These are phyloP conservation scores for Hemitrygon akajei DNA, from an alignment of 2,797 vertebrate species.

Conservation along the genomic window DNA sequence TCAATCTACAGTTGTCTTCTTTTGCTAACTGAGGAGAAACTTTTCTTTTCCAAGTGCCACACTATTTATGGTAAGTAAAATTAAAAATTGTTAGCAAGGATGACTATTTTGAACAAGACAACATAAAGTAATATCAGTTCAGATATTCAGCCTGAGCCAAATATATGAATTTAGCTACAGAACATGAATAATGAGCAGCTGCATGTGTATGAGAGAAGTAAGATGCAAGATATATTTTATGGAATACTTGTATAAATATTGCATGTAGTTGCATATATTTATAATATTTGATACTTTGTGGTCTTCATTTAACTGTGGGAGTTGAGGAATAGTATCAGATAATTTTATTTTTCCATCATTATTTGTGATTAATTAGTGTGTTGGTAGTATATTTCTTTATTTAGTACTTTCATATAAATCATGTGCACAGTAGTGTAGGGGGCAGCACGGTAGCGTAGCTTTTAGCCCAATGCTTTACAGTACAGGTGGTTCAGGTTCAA, in stretches of 20 bases:
- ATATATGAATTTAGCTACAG: neutral
- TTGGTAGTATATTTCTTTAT: no score
- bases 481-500: no score
- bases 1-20: conserved; percentile 77
- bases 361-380: neutral
- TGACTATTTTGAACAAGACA: neutral
- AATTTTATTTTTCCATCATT: neutral
- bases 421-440: no score
- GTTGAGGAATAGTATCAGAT: neutral
- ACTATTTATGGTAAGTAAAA: conserved; percentile 82
- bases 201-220: neutral
- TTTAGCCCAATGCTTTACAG: no score
- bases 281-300: neutral
- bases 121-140: neutral
- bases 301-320: neutral
- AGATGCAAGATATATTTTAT: neutral
- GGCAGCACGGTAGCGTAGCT: no score
- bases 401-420: no score
- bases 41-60: conserved; percentile 90
- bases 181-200: neutral
- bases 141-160: neutral
- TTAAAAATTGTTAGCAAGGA: neutral
- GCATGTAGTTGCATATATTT: neutral
- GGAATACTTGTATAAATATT: neutral
- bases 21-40: conserved; percentile 72